Evolutionary conservation across 1,140 invertebrate genomes (phyloP).

Genomic region (Ctenoplectra terminalis): DNA sequence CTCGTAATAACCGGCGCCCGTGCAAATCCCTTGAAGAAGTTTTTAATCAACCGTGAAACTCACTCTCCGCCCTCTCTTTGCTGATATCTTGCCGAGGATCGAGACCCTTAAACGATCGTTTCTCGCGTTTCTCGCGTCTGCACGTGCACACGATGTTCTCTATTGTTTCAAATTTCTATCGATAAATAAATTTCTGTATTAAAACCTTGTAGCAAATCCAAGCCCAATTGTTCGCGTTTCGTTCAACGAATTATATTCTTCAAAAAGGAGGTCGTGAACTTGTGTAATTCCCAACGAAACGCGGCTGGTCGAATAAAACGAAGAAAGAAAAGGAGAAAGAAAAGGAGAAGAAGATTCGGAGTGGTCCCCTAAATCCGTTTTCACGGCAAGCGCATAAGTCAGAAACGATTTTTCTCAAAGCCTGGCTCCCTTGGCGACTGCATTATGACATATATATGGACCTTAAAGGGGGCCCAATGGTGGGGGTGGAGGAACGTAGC

Average conservation of each 20-base stretch:
- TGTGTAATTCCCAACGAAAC: constrained; percentile 34
- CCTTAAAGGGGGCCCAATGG: constrained; percentile 36
- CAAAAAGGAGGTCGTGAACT: background rate
- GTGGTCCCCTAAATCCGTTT: constrained; percentile 42
- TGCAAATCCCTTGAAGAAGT: constrained; percentile 67
- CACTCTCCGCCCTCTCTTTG: background rate
- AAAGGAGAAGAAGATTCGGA: background rate
- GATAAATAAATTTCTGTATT: too few species aligned
- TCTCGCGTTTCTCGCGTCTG: too few species aligned
- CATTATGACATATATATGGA: constrained; percentile 56
- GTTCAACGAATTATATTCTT: background rate
- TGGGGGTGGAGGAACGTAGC: constrained; percentile 43
- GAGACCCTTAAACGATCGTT: too few species aligned
- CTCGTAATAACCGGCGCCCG: constrained; percentile 15
- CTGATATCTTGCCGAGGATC: too few species aligned
- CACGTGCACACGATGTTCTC: too few species aligned
- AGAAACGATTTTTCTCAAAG: constrained; percentile 45
- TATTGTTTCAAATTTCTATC: too few species aligned
- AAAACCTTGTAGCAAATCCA: too few species aligned
- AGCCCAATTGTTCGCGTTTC: too few species aligned
- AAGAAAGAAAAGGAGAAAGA: background rate
- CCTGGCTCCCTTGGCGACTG: constrained; percentile 14
- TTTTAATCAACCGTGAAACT: constrained; percentile 62
- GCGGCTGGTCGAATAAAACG: background rate
- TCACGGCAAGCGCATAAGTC: constrained; percentile 47